These are phyloP conservation scores for Sesia bembeciformis DNA, from an alignment of 2,888 invertebrate species.

Conservation along the genomic window DNA sequence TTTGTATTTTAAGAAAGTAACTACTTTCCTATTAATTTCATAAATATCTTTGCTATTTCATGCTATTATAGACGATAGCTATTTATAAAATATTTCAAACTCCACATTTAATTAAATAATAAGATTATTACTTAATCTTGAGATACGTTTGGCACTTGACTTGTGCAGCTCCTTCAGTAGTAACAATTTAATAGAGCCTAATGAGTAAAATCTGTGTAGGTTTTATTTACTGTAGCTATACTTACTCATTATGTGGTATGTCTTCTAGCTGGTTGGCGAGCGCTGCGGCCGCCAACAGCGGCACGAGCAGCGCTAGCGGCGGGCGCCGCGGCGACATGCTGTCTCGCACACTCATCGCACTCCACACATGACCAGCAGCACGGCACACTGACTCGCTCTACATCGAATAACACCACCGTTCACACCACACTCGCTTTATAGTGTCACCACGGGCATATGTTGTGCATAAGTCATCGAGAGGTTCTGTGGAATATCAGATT, in stretches of 20 bases:
- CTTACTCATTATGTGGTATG: slow-evolving; percentile 93
- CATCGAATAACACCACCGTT: slow-evolving; percentile 45
- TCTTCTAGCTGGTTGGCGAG: slow-evolving; percentile 88
- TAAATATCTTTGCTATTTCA: too few species aligned
- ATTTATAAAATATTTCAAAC: too few species aligned
- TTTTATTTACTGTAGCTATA: slow-evolving; percentile 14
- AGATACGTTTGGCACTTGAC: too few species aligned
- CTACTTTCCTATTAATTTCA: too few species aligned
- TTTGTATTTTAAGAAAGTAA: too few species aligned
- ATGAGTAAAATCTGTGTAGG: too few species aligned
- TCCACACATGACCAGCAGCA: slow-evolving; percentile 55
- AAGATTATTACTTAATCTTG: too few species aligned
- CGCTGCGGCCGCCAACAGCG: slow-evolving; percentile 44
- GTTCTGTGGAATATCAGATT: slow-evolving; percentile 20
- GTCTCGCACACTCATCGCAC: slow-evolving; percentile 47
- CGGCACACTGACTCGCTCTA: slow-evolving; percentile 35
- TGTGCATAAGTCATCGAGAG: slow-evolving; percentile 44
- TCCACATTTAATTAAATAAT: too few species aligned
- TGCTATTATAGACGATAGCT: too few species aligned
- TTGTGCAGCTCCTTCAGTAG: too few species aligned
- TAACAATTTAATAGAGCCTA: too few species aligned
- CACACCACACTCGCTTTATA: slow-evolving; percentile 28
- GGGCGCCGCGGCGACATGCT: slow-evolving; percentile 41
- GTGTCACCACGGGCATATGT: slow-evolving; percentile 37
- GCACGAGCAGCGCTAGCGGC: slow-evolving; percentile 45